phyloP scores from a whole-genome alignment of 2,888 invertebrate species.

The Brachynemurus nebulosus region DNA sequence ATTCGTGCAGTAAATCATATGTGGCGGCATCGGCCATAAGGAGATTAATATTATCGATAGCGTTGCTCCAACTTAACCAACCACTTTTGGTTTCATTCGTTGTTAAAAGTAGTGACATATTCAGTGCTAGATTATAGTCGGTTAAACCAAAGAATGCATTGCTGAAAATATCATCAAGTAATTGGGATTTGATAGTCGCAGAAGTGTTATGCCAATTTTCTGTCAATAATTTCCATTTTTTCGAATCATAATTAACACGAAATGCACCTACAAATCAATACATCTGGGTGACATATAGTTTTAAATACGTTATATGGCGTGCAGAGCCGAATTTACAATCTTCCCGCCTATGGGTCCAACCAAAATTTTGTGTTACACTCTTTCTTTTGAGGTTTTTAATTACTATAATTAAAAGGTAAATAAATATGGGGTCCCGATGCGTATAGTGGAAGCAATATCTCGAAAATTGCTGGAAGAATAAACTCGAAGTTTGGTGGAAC shows the following conservation, averaged over 20 bases:
- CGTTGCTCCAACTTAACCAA: constrained; percentile 46
- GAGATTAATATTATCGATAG: constrained; percentile 37
- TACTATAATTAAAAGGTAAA: too few species aligned
- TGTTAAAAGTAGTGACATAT: constrained; percentile 45
- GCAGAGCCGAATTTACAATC: too few species aligned
- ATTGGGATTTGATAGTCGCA: constrained; percentile 48
- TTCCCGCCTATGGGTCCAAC: too few species aligned
- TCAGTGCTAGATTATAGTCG: constrained; percentile 44
- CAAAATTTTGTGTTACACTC: too few species aligned
- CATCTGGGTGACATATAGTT: too few species aligned
- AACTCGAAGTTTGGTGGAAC: too few species aligned
- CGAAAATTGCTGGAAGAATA: too few species aligned
- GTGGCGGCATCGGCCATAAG: constrained; percentile 37
- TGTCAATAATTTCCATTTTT: constrained; percentile 40
- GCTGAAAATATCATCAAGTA: constrained; percentile 59
- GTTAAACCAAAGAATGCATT: constrained; percentile 43
- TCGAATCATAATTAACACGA: constrained; percentile 45
- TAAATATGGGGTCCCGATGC: too few species aligned
- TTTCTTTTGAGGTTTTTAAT: too few species aligned
- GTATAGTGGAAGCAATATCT: too few species aligned
- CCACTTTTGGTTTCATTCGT: constrained; percentile 49
- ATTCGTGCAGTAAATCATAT: constrained; percentile 37
- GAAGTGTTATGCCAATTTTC: constrained; percentile 36
- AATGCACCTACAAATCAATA: constrained; percentile 41
- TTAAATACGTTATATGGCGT: too few species aligned